A percentile compares a stretch with the other conserved stretches of the same genome.
phyloP scores from a whole-genome alignment of 2,888 invertebrate species.

The Spialia ferax region DNA sequence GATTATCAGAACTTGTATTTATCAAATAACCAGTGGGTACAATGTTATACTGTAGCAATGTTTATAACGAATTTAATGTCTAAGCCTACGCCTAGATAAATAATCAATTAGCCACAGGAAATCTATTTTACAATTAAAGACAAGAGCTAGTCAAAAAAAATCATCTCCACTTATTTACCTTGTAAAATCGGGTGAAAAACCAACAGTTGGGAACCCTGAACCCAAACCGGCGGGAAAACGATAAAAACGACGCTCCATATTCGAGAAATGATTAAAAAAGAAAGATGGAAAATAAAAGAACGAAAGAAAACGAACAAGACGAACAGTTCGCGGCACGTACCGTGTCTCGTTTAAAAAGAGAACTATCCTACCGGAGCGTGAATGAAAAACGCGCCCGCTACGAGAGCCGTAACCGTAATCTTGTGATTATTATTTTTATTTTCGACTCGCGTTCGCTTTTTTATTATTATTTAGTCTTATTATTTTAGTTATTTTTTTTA shows the following conservation, averaged over 20 bases:
- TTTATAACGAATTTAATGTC: too few species aligned
- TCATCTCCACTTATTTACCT: not conserved
- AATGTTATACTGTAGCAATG: too few species aligned
- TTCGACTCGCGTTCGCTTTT: conserved; percentile 67
- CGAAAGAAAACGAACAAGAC: conserved; percentile 71
- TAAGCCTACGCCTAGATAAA: too few species aligned
- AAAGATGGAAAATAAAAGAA: conserved; percentile 58
- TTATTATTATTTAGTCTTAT: conserved; percentile 79
- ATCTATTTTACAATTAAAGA: too few species aligned
- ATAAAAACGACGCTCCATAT: conserved; percentile 84
- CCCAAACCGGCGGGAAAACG: conserved; percentile 77
- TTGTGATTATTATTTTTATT: conserved; percentile 83
- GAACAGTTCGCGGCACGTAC: conserved; percentile 76
- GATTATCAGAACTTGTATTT: too few species aligned
- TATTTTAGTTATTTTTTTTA: conserved; percentile 76
- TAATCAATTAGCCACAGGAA: too few species aligned
- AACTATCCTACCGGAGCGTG: conserved; percentile 83
- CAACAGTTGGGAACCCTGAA: conserved; percentile 24
- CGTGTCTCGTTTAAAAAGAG: conserved; percentile 79
- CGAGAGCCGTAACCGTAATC: conserved; percentile 78
- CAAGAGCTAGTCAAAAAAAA: not conserved
- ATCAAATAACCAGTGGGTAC: too few species aligned
- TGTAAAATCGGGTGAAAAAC: not conserved
- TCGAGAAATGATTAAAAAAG: conserved; percentile 86
- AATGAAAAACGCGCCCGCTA: conserved; percentile 81